Base-by-base conservation (phyloP, 2,797 vertebrate genomes). In the Phataginus tetradactyla region DNA sequence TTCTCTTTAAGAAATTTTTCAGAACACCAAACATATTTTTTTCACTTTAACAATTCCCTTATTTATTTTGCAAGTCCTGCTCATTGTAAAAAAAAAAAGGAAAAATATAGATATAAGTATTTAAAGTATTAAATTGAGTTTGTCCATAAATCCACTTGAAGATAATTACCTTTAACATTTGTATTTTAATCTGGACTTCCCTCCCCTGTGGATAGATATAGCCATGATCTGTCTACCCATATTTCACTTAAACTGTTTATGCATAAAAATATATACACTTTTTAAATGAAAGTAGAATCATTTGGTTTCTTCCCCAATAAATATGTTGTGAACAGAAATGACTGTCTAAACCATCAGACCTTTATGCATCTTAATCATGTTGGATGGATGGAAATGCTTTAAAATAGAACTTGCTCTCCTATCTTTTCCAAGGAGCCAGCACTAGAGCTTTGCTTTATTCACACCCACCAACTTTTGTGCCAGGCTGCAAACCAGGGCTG, bases 281-380 rank as follows among this genome's bases (percentile, higher is more conserved):
- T 96, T 55, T n/a, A 94, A 90, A 66, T 68, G 42, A 91, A 86
- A 84, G 39, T 61, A 84, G 37, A 55, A 66, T 74, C 57, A 66
- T 64, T 27, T 68, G 18, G 3, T 55, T 75, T 66, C 8, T 5
- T 1, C 27, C 21, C 9, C 17, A 37, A 0, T 57, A 23, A 72
- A 25, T 25, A 68, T 39, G 57, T 18, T 34, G 18, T 55, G 37
- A 55, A 84, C 34, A 61, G 59, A 83, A 55, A 68, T 27, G 13
- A 45, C 51, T 37, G 17, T 80, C 18, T 51, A 57, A 66, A 79
- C 27, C 20, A 59, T 42, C 39, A 74, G 45, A 37, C 1, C 17
- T 84, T 69, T 87, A 61, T 4, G 34, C 66, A 51, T 57, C 74
- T 66, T 34, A 68, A 27, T 23, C 29, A 55, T 34, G 66, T 63